Evolutionary conservation across 2,113 vertebrate species (phyloP), one percentile per base, ranked within the genome.

Genomic region (Pluvianellus socialis): DNA sequence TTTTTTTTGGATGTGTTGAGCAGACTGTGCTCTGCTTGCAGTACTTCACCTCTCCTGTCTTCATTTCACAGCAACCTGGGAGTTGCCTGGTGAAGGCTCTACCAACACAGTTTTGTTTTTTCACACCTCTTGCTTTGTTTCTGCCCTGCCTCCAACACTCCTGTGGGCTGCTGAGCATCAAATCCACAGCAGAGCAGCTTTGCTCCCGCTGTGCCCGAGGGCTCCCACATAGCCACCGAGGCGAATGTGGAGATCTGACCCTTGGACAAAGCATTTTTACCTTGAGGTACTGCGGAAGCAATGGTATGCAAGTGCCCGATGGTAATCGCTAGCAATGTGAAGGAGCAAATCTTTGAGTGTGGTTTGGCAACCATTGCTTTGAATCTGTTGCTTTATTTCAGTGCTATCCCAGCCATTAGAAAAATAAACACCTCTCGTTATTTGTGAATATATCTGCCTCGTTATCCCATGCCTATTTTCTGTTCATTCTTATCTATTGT

Each of bases 71-170:
- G 52, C 86, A 86, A 38, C 84, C 62, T 87, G 77, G 28, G 73
- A 58, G 66, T 56, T 86, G 52, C 6, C 17, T 68, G 52, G 49
- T 40, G 40, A 72, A 79, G 73, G 33, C 71, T 53, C 66, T 50
- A 53, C 79, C 33, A 45, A 49, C 59, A 21, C 3, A 6, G 61
- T 80, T 73, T 40, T 74, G 27, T 33, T 32, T 92, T 67, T 89
- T 95, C 66, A 53, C 86, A 62, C 80, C 42, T 82, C 66, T 56
- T 56, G 17, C 80, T 79, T 93, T 87, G 83, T 92, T 94, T 92
- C 52, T 88, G 52, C 40, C 65, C 68, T 77, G 53, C 56, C 65
- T 79, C 38, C 65, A 49, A 27, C 53, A 4, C 19, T 93, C n/a
- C 66, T 13, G 33, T 65, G 73, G 80, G 88, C 83, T 89, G 80